A percentile compares a stretch with the other conserved stretches of the same genome.
These are phyloP conservation scores for Heterodera schachtii DNA, from an alignment of 1,140 invertebrate species.

Conservation along the genomic window DNA sequence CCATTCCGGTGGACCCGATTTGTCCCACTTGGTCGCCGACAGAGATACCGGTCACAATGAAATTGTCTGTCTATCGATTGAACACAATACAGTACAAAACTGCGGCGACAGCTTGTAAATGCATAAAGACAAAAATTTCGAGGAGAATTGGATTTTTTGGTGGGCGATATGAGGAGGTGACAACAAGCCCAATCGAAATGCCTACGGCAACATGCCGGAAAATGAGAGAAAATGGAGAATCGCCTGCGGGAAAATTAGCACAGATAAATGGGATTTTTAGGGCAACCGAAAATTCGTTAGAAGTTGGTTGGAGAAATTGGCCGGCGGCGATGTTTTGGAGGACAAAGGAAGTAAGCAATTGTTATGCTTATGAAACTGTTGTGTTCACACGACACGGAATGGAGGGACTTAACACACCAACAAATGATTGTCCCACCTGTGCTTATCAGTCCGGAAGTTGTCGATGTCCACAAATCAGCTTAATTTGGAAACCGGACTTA, in stretches of 20 bases:
- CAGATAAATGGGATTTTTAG: too few species aligned
- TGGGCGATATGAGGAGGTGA: too few species aligned
- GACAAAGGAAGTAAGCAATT: background rate
- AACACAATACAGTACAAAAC: slow-evolving; percentile 21
- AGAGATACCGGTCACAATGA: background rate
- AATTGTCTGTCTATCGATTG: background rate
- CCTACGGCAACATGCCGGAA: too few species aligned
- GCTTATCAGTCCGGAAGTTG: background rate
- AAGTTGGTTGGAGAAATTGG: too few species aligned
- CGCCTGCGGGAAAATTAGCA: too few species aligned
- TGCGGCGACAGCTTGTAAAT: slow-evolving; percentile 3
- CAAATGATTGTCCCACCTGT: background rate
- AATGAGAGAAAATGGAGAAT: too few species aligned
- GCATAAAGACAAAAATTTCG: slow-evolving; percentile 12
- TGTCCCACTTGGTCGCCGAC: slow-evolving; percentile 10
- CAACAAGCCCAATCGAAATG: too few species aligned
- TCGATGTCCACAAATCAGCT: background rate
- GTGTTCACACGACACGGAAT: too few species aligned
- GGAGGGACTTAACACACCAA: background rate
- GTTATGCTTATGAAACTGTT: slow-evolving; percentile 21
- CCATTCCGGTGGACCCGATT: background rate
- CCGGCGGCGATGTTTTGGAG: too few species aligned
- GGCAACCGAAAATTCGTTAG: too few species aligned
- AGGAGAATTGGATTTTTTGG: slow-evolving; percentile 9
- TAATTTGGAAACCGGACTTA: slow-evolving; percentile 12